Evolutionary conservation across 1,140 invertebrate genomes (phyloP).

Genomic region (Drosophila mojavensis): DNA sequence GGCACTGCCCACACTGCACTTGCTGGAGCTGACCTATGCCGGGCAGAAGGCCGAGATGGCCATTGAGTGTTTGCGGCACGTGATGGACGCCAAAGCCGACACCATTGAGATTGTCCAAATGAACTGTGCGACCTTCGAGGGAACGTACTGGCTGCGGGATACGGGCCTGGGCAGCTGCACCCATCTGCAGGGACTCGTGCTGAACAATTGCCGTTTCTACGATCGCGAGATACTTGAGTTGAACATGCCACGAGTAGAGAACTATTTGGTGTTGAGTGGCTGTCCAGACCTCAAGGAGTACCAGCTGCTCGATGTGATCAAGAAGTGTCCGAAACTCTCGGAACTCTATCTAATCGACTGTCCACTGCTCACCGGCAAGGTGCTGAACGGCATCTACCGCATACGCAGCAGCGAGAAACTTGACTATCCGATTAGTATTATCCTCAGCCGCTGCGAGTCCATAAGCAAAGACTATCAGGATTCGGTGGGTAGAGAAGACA

Average conservation of each 20-base stretch:
- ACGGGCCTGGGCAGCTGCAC: background rate
- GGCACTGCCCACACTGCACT: background rate
- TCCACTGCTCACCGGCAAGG: conserved; percentile 30
- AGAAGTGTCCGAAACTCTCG: conserved; percentile 11
- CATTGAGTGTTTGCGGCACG: conserved; percentile 21
- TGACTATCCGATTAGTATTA: conserved; percentile 35
- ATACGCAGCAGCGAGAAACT: conserved; percentile 20
- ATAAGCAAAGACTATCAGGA: conserved; percentile 28
- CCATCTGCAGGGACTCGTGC: conserved; percentile 27
- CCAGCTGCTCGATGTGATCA: conserved; percentile 39
- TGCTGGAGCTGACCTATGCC: conserved; percentile 25
- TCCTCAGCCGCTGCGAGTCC: conserved; percentile 27
- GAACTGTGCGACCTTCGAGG: conserved; percentile 24
- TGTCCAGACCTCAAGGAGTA: conserved; percentile 47
- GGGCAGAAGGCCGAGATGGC: background rate
- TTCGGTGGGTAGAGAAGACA: conserved; percentile 21
- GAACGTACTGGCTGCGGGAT: conserved; percentile 7
- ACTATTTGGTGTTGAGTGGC: conserved; percentile 34
- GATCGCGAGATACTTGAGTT: conserved; percentile 28
- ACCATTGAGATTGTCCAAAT: conserved; percentile 28
- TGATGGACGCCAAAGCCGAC: background rate
- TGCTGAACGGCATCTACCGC: conserved; percentile 40
- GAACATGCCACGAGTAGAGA: conserved; percentile 31
- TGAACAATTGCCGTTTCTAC: conserved; percentile 38
- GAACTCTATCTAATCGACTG: conserved; percentile 52